phyloP scores from a whole-genome alignment of 2,797 vertebrate species.

The Dromococcyx pavoninus region DNA sequence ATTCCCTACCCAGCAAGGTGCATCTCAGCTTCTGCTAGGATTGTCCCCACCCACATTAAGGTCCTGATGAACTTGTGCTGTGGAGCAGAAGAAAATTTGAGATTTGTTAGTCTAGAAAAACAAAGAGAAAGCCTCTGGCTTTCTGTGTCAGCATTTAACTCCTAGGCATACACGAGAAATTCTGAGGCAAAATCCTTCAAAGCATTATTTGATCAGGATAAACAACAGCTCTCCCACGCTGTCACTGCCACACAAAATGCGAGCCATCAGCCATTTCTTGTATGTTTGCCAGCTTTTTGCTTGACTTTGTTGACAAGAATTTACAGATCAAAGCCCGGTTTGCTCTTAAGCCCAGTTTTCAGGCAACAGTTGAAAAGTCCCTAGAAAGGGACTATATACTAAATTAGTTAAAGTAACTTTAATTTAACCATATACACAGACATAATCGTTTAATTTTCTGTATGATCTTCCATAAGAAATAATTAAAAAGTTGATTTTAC shows the following conservation, averaged over 20 bases:
- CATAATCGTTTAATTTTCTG: not conserved
- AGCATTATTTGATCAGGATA: not conserved
- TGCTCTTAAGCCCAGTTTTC: not conserved
- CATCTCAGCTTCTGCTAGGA: not conserved
- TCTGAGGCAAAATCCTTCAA: not conserved
- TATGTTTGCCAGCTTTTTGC: not conserved
- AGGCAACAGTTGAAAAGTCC: not conserved
- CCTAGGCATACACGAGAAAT: not conserved
- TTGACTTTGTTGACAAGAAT: not conserved
- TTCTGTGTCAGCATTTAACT: not conserved
- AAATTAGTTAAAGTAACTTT: not conserved
- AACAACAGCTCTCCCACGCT: not conserved
- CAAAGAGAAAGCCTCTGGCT: not conserved
- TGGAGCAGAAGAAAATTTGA: not conserved
- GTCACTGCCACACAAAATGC: not conserved
- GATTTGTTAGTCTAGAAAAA: not conserved
- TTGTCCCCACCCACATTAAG: not conserved
- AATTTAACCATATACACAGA: not conserved
- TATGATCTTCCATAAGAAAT: not conserved
- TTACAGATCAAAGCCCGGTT: not conserved
- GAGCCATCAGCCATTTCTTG: rapidly evolving
- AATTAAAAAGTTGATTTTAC: not conserved
- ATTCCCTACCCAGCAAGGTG: not conserved
- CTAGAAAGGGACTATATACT: not conserved
- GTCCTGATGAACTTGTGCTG: not conserved